Evolutionary conservation across 2,797 vertebrate genomes (phyloP).

Genomic region (Argentina silus): DNA sequence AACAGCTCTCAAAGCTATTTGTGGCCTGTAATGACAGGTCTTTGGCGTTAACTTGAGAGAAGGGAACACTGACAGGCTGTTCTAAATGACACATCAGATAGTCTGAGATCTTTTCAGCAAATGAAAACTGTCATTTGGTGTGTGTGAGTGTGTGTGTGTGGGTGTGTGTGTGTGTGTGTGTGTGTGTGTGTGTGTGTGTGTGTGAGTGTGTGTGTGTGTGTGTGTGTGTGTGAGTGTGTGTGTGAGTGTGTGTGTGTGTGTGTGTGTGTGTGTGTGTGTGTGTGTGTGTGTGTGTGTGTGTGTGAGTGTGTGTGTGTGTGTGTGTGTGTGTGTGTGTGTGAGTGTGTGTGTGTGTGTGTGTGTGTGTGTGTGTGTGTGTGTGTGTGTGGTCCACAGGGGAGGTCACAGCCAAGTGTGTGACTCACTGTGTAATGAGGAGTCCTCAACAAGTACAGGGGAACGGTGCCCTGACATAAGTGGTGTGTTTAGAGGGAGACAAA

Average conservation of each 20-base stretch:
- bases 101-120: constrained; percentile 14
- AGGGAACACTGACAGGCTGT: constrained; percentile 26
- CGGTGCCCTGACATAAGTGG: constrained; percentile 51
- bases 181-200: constrained; percentile 22
- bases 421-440: constrained; percentile 47
- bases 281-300: constrained; percentile 19
- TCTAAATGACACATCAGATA: constrained; percentile 26
- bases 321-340: constrained; percentile 7
- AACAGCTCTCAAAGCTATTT: constrained; percentile 11
- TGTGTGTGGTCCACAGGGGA: constrained; percentile 36
- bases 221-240: constrained; percentile 19
- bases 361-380: background rate
- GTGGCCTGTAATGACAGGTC: constrained; percentile 7
- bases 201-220: background rate
- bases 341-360: constrained; percentile 17
- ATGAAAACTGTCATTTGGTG: constrained; percentile 23
- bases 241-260: constrained; percentile 5
- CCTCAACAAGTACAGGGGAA: constrained; percentile 33
- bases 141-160: background rate
- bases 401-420: constrained; percentile 56
- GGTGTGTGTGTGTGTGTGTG: background rate
- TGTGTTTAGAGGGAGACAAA: constrained; percentile 17
- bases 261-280: constrained; percentile 4
- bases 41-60: constrained; percentile 20
- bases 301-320: constrained; percentile 5